Conservation (phyloP, 2,888 invertebrate genomes). For the Druceiella hillmani region DNA sequence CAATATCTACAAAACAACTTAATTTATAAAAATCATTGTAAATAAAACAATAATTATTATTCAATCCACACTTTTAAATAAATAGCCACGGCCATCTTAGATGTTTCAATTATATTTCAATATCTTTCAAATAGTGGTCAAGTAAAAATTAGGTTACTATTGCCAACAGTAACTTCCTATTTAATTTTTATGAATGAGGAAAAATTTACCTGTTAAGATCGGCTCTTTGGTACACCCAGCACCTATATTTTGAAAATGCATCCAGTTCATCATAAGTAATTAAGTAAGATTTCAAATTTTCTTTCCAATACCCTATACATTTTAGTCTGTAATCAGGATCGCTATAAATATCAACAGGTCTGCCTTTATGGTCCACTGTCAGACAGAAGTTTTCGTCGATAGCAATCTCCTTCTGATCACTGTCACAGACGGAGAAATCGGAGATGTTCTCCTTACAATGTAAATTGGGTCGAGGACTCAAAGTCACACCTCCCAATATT, state of each 20-base stretch:
- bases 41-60: too few species aligned
- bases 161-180: too few species aligned
- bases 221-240: conserved; percentile 96
- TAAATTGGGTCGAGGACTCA: conserved; percentile 87
- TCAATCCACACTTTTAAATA: too few species aligned
- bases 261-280: conserved; percentile 96
- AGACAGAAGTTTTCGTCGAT: conserved; percentile 95
- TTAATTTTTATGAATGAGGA: too few species aligned
- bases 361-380: conserved; percentile 91
- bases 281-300: conserved; percentile 92
- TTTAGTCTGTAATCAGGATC: conserved; percentile 95
- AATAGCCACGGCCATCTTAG: too few species aligned
- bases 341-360: conserved; percentile 94
- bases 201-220: conserved; percentile 85
- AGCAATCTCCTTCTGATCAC: conserved; percentile 89
- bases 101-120: too few species aligned
- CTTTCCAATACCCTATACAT: conserved; percentile 97
- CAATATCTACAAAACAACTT: too few species aligned
- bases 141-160: too few species aligned
- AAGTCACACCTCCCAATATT: conserved; percentile 92
- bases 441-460: conserved; percentile 92
- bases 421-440: conserved; percentile 93
- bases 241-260: conserved; percentile 91
- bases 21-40: too few species aligned
- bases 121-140: too few species aligned